Conservation (phyloP, 2,888 invertebrate species). For the Agonopterix alstromeriana region DNA sequence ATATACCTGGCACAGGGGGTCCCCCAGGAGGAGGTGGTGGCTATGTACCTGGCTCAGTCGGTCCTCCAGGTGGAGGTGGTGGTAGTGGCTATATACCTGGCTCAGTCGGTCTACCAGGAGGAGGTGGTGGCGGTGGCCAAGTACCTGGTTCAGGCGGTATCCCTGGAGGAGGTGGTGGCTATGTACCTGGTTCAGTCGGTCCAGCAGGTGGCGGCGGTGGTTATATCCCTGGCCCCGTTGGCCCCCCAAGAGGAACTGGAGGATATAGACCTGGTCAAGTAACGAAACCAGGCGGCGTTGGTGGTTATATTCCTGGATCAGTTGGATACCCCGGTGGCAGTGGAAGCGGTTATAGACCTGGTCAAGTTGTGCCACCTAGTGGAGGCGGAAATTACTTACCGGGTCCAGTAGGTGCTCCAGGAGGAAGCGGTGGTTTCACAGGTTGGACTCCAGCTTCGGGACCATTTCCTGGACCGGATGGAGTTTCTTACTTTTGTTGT, state of each 20-base stretch:
- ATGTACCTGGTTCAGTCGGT: slow-evolving; percentile 4
- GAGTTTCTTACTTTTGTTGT: not conserved
- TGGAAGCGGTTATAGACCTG: slow-evolving; percentile 2
- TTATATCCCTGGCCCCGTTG: slow-evolving; percentile 13
- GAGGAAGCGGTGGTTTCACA: not conserved
- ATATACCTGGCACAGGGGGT: slow-evolving; percentile 3
- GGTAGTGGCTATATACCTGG: not conserved
- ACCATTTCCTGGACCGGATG: not conserved
- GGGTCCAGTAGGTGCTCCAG: too few species aligned
- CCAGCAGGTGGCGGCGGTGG: slow-evolving; percentile 10
- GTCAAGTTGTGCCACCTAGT: not conserved
- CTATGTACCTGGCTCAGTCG: too few species aligned
- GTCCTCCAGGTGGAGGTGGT: not conserved
- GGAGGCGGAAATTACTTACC: not conserved
- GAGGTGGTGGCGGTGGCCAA: too few species aligned
- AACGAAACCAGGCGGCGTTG: not conserved
- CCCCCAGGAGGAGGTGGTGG: not conserved
- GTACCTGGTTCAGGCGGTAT: not conserved
- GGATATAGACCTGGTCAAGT: too few species aligned
- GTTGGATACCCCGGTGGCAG: not conserved
- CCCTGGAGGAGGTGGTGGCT: too few species aligned
- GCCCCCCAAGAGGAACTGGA: slow-evolving; percentile 1
- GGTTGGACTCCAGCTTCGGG: slow-evolving; percentile 1
- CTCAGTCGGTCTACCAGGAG: not conserved
- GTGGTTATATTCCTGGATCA: not conserved